Evolutionary conservation across 2,888 invertebrate species (phyloP), one percentile per base, ranked within the genome.

Genomic region (Cosmorhoe ocellata): DNA sequence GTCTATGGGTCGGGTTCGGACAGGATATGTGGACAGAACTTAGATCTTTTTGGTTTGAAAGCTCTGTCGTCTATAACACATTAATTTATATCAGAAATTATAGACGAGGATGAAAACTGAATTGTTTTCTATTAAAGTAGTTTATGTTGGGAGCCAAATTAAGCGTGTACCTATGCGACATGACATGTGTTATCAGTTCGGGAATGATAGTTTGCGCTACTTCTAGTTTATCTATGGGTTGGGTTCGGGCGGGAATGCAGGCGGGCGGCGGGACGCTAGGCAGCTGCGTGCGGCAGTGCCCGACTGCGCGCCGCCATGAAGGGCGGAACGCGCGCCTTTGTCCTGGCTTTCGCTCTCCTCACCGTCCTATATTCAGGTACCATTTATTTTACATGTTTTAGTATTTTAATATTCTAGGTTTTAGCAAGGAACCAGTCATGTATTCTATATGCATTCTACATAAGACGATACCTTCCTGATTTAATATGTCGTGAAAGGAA

Each of bases 361-460:
- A 81, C 89, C 59, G 69, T 81, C 57, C 79, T 89, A 8, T 89
- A 89, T 65, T 84, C 89, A 89, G 90, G 90, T 89, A 88, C 56
- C 46, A 54, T 39, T 22, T 31, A 7, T 24, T 41, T 50, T 40
- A n/a, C n/a, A n/a, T n/a, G n/a, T n/a, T 42, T 34, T 24, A 53
- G 13, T 33, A 42, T 18, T 13, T 9, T 0, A 12, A n/a, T n/a
- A n/a, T n/a, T 8, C 8, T 18, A 12, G 8, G 10, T 2, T 46
- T 28, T 11, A 1, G 3, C 28, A 28, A 14, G 1, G 1, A 36
- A 24, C 7, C 6, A 22, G n/a, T n/a, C n/a, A n/a, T n/a, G n/a
- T n/a, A n/a, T n/a, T n/a, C n/a, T n/a, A n/a, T n/a, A n/a, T n/a
- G n/a, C n/a, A n/a, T n/a, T n/a, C n/a, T n/a, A n/a, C n/a, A n/a